phyloP scores from a whole-genome alignment of 2,113 vertebrate species.

The Genyomyrus donnyi region DNA sequence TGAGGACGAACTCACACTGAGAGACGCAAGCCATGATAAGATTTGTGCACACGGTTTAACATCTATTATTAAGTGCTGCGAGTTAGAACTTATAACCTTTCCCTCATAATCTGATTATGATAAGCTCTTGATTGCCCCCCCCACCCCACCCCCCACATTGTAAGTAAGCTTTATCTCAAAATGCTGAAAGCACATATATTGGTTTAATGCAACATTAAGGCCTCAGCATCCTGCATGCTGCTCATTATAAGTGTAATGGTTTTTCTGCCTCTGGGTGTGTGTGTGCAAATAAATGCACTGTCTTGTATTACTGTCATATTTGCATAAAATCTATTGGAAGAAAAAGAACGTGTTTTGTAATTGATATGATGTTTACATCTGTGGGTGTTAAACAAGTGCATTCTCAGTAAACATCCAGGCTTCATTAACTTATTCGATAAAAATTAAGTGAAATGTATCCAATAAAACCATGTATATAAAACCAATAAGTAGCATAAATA shows the following conservation, averaged over 20 bases:
- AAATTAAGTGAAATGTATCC: background rate
- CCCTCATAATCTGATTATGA: constrained; percentile 10
- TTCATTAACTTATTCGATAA: background rate
- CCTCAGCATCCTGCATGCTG: background rate
- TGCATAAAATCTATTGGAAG: constrained; percentile 28
- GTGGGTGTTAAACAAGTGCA: background rate
- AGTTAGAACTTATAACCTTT: constrained; percentile 10
- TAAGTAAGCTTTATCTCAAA: constrained; percentile 9
- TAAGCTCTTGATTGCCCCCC: background rate
- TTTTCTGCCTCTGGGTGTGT: constrained; percentile 57
- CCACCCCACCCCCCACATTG: background rate
- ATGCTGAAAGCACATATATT: constrained; percentile 16
- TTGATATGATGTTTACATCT: background rate
- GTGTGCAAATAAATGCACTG: constrained; percentile 62
- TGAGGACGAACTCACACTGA: constrained; percentile 24
- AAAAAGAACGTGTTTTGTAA: background rate
- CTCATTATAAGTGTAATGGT: constrained; percentile 18
- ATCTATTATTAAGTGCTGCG: constrained; percentile 26
- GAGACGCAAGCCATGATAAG: constrained; percentile 17
- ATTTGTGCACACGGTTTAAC: constrained; percentile 17
- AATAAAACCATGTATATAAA: background rate
- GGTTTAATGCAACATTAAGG: constrained; percentile 17
- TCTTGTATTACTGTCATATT: constrained; percentile 65
- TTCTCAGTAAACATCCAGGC: background rate
- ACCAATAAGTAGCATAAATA: background rate